phyloP scores from a whole-genome alignment of 2,888 invertebrate species.

The Ophion costatus region DNA sequence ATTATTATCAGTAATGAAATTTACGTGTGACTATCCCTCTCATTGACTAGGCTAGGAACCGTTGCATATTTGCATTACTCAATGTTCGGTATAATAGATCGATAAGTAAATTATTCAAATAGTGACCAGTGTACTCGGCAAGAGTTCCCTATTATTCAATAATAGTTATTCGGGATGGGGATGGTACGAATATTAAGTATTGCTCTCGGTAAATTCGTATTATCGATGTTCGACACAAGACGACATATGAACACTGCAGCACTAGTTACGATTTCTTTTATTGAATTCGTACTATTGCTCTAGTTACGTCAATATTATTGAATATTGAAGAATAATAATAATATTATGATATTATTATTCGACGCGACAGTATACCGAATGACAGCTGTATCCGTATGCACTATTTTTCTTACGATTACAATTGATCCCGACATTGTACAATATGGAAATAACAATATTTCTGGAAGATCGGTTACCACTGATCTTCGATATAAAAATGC shows the following conservation, averaged over 20 bases:
- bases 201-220: not conserved
- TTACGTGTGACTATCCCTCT: not conserved
- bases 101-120: not conserved
- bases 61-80: not conserved
- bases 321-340: not conserved
- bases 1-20: too few relatives aligned
- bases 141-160: not conserved
- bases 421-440: not conserved
- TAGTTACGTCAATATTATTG: not conserved
- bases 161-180: not conserved
- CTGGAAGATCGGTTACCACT: not conserved
- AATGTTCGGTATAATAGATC: not conserved
- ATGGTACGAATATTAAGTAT: not conserved
- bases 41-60: not conserved
- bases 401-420: not conserved
- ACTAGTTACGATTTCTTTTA: not conserved
- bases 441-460: not conserved
- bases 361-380: not conserved
- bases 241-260: not conserved
- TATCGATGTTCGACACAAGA: not conserved
- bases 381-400: not conserved
- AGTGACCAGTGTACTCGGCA: not conserved
- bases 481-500: too few relatives aligned
- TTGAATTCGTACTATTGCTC: slow-evolving; percentile 3
- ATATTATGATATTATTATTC: not conserved